These are phyloP conservation scores for Emydocephalus ijimae DNA, from an alignment of 2,113 vertebrate genomes.

Conservation along the genomic window DNA sequence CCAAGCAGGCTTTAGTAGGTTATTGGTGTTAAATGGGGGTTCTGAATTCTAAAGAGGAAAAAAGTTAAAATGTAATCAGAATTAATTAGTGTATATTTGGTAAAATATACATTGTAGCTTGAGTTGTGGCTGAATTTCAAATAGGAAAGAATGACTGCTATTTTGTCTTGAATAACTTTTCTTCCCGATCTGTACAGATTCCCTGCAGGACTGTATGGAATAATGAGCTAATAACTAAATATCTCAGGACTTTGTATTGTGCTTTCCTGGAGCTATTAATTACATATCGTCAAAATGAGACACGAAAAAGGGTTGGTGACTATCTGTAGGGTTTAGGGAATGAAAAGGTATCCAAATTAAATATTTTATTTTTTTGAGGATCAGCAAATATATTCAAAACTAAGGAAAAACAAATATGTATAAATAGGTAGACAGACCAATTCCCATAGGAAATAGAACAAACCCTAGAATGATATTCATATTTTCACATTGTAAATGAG, in stretches of 20 bases:
- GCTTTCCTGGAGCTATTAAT: slow-evolving; percentile 37
- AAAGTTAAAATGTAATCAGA: slow-evolving; percentile 53
- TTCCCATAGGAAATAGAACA: neutral
- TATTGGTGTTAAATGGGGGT: slow-evolving; percentile 21
- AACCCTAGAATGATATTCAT: neutral
- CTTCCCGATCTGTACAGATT: slow-evolving; percentile 30
- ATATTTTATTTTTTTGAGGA: slow-evolving; percentile 20
- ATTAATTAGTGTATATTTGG: slow-evolving; percentile 61
- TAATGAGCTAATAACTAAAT: slow-evolving; percentile 38
- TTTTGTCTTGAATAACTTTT: slow-evolving; percentile 28
- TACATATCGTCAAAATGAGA: slow-evolving; percentile 29
- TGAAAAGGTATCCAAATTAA: slow-evolving; percentile 31
- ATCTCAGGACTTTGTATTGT: slow-evolving; percentile 33
- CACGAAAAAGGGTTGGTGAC: slow-evolving; percentile 2
- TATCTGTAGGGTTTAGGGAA: slow-evolving; percentile 34
- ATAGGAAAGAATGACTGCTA: slow-evolving; percentile 11
- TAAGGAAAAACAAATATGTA: neutral
- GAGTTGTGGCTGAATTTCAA: slow-evolving; percentile 46
- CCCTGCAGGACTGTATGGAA: slow-evolving; percentile 15
- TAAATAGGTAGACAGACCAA: slow-evolving; percentile 10
- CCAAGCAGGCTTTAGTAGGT: slow-evolving; percentile 24
- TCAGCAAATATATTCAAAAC: slow-evolving; percentile 22
- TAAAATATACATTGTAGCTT: slow-evolving; percentile 37
- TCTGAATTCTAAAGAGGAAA: slow-evolving; percentile 36
- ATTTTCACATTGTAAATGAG: slow-evolving; percentile 12